phyloP scores from a whole-genome alignment of 2,888 invertebrate species.

The Colostygia pectinataria region DNA sequence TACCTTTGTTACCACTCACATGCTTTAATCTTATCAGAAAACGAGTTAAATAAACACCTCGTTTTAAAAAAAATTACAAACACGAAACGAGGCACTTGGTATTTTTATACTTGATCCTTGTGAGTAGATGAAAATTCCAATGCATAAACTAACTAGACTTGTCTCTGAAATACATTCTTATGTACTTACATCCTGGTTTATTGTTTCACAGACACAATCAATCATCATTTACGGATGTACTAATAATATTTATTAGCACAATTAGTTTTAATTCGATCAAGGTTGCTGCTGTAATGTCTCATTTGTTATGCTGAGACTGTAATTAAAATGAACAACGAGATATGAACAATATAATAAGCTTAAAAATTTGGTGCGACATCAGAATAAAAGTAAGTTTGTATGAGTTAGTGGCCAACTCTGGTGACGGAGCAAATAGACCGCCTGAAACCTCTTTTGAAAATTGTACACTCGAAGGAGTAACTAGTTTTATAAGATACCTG shows the following conservation, averaged over 20 bases:
- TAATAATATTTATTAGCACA: slow-evolving; percentile 73
- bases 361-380: no score
- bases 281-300: slow-evolving; percentile 49
- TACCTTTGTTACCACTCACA: no score
- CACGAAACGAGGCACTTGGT: no score
- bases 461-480: no score
- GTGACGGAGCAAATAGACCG: no score
- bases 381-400: not conserved
- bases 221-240: slow-evolving; percentile 77
- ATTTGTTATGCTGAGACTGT: slow-evolving; percentile 24
- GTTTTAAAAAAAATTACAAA: no score
- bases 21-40: no score
- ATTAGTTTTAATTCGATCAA: slow-evolving; percentile 69
- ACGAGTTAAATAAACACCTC: no score
- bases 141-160: slow-evolving; percentile 1
- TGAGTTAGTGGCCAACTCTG: no score
- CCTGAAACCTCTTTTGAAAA: no score
- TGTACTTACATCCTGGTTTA: slow-evolving; percentile 28
- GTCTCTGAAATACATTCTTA: slow-evolving; percentile 10
- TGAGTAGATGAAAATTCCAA: not conserved
- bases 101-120: no score
- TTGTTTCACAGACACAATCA: slow-evolving; percentile 58
- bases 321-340: slow-evolving; percentile 29
- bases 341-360: not conserved
- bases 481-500: no score